Evolutionary conservation across 2,797 vertebrate genomes (phyloP), one percentile per base, ranked within the genome.

Genomic region (Numenius phaeopus): DNA sequence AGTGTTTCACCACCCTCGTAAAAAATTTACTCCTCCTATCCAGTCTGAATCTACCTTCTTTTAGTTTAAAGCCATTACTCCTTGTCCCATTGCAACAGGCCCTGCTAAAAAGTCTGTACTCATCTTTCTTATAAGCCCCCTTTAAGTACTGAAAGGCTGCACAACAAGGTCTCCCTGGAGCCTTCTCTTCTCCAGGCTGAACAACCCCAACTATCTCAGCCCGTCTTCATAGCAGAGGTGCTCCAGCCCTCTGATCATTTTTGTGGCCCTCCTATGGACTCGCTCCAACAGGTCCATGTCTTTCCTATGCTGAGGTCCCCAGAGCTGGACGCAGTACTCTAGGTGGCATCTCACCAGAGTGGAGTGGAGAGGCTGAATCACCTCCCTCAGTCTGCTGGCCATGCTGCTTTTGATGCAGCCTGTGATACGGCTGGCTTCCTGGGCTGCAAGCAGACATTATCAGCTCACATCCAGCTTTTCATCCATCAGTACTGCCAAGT

Each of bases 211-310:
- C 11, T 71, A 20, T 52, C 44, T 54, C 39, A 49, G 44, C 6
- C 61, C 50, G 29, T 78, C 20, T 5, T 34, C 13, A 11, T 0
- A 44, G 34, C 17, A 82, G 4, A 64, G 27, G 17, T 3, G 2
- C 7, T 50, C 4, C 32, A 73, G 6, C 9, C 9, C 27, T 67
- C 20, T 15, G 5, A 24, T 9, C 5, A 32, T 29, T 20, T 61
- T 8, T 1, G 2, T 29, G 14, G 18, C 9, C 30, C 8, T 65
- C 8, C 23, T 54, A 57, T 44, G 27, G 20, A 52, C 20, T 10
- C 0, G 2, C 16, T 40, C 10, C 3, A 10, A 62, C 9, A 37
- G 8, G 7, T 37, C 9, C 21, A 11, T 20, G 5, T 52, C 30
- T 3, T 39, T 27, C 22, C 1, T 29, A 4, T 23, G 11, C 23